phyloP scores from a whole-genome alignment of 1,140 invertebrate genomes.

The Aphelinus atriplicis region DNA sequence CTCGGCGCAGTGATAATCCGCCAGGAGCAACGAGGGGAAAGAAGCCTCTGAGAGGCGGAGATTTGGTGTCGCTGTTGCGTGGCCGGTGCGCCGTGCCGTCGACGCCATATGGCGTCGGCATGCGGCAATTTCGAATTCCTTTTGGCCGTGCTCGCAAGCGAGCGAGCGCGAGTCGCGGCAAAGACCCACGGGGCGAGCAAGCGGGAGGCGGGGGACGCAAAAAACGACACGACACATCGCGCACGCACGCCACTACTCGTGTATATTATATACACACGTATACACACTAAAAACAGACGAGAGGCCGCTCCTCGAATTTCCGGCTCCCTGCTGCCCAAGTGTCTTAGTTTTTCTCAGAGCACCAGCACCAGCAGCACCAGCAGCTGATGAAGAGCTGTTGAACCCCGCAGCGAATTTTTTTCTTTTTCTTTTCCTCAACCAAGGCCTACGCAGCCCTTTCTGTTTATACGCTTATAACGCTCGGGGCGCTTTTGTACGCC shows the following conservation, averaged over 20 bases:
- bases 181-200: background rate
- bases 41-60: background rate
- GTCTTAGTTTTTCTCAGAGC: background rate
- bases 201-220: background rate
- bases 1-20: too few relatives aligned
- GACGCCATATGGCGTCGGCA: constrained; percentile 42
- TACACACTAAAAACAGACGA: background rate
- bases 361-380: background rate
- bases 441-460: background rate
- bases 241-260: too few relatives aligned
- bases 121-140: constrained; percentile 43
- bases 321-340: background rate
- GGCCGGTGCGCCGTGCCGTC: too few relatives aligned
- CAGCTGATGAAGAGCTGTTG: background rate
- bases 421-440: background rate
- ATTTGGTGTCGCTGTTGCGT: constrained; percentile 4
- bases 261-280: too few relatives aligned
- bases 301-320: constrained; percentile 22
- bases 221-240: too few relatives aligned
- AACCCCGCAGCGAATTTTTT: background rate
- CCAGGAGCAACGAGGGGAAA: too few relatives aligned
- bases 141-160: background rate
- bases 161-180: too few relatives aligned
- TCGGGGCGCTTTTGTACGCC: too few relatives aligned
- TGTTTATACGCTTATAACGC: background rate